Evolutionary conservation across 92 coral and sea anemone species (phyloP), one percentile per base, ranked within the genome.

Genomic region (Palythoa caribaeorum): DNA sequence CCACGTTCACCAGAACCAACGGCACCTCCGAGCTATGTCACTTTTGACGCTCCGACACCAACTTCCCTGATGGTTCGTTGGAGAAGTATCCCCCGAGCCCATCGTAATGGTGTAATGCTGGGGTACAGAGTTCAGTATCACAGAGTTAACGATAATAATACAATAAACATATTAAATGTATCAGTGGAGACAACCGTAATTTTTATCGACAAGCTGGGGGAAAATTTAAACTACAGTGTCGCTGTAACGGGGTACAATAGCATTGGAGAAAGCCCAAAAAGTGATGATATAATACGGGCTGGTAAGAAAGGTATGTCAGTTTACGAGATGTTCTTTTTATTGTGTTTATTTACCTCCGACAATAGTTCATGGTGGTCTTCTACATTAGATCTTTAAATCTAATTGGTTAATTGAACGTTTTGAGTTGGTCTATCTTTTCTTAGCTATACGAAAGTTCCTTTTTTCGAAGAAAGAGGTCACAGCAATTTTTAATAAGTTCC

Each of bases 201-300:
- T 54, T 52, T 55, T 14, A 78, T 78, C 70, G 83, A 59, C 70
- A 54, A 78, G 48, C 83, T 78, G 71, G 83, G 55, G 51, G 28
- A 78, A 28, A 36, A n/a, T 62, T 54, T 70, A 14, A 78, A 78
- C 51, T 78, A 78, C 83, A 54, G 69, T 55, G 38, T 78, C 35
- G 6, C 28, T 78, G 83, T 78, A 11, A 2, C 37, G 52, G 71
- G 83, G 15, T 78, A 78, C 68, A 78, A 78, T 38, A 36, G 44
- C 5, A 63, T 39, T 54, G 83, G 83, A 15, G 83, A 78, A n/a
- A 70, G 83, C 5, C 83, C 83, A 16, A 28, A 5, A 2, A 78
- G 51, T 35, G 15, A 55, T 37, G 83, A 78, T 57, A 55, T 78
- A n/a, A 78, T 78, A 36, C 71, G 28, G 15, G 16, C 83, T 2